These are phyloP conservation scores for Heteromurus nitidus DNA, from an alignment of 2,888 invertebrate species.

Conservation along the genomic window DNA sequence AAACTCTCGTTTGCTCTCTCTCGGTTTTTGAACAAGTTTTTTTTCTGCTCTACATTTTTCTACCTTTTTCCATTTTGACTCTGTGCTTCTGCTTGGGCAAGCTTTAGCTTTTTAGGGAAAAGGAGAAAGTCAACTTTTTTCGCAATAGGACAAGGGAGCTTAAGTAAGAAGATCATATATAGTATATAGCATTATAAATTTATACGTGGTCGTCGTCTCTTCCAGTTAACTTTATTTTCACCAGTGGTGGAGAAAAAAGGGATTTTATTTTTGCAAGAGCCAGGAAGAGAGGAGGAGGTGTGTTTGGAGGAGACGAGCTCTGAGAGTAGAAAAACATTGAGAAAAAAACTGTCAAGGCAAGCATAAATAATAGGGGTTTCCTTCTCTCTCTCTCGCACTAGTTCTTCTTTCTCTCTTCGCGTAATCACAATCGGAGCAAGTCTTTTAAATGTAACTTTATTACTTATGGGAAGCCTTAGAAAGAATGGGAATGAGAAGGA, in stretches of 20 bases:
- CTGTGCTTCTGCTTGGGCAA: slow-evolving; percentile 22
- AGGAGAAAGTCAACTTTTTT: slow-evolving; percentile 37
- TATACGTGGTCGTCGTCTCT: too few species aligned
- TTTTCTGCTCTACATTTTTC: neutral
- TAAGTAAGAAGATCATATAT: neutral
- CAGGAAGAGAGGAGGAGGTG: neutral
- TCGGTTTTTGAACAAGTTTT: slow-evolving; percentile 15
- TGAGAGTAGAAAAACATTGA: slow-evolving; percentile 1
- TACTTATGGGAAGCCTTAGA: slow-evolving; percentile 3
- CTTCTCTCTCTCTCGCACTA: too few species aligned
- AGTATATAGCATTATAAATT: neutral
- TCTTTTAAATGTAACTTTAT: slow-evolving; percentile 48
- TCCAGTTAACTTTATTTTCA: neutral
- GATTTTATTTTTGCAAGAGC: slow-evolving; percentile 33
- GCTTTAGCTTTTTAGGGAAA: slow-evolving; percentile 40
- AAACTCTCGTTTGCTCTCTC: neutral
- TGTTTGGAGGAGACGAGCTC: neutral
- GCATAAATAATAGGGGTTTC: slow-evolving; percentile 57
- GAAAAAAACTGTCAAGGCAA: slow-evolving; percentile 49
- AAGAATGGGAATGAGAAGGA: slow-evolving; percentile 11
- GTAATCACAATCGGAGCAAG: slow-evolving; percentile 40
- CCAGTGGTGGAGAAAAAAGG: neutral
- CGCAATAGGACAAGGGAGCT: neutral
- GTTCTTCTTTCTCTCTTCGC: too few species aligned
- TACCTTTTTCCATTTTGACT: neutral